A percentile compares a stretch with the other conserved stretches of the same genome.
These are phyloP conservation scores for Gymnopithys bicolor DNA, from an alignment of 2,797 vertebrate species.

Conservation along the genomic window DNA sequence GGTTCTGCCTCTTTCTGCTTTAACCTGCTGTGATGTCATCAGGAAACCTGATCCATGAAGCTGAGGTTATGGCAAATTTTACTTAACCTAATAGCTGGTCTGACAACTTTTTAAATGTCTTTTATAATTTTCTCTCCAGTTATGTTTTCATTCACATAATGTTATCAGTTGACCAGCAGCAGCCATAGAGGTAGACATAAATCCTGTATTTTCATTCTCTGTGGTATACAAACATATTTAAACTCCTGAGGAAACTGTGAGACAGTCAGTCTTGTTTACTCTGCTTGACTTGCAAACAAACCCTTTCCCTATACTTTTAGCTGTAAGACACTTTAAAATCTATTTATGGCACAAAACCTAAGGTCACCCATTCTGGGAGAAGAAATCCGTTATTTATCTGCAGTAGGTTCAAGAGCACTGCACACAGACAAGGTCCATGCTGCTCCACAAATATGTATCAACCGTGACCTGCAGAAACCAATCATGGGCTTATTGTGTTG, in stretches of 20 bases:
- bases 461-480: neutral
- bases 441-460: neutral
- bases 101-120: conserved; percentile 41
- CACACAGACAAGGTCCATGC: neutral
- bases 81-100: conserved; percentile 17
- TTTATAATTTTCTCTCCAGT: conserved; percentile 13
- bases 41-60: conserved; percentile 30
- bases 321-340: neutral
- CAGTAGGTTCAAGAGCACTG: neutral
- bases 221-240: neutral
- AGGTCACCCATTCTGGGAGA: neutral
- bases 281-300: neutral
- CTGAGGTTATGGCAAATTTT: neutral
- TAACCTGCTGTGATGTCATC: conserved; percentile 37
- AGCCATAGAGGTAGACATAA: neutral
- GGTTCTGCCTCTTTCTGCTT: neutral
- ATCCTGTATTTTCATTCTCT: neutral
- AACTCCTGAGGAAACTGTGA: neutral
- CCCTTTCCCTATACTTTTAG: neutral
- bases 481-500: neutral
- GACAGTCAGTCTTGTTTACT: neutral
- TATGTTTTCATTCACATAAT: neutral
- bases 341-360: neutral
- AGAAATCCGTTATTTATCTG: conserved; percentile 2
- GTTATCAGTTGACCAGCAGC: neutral